phyloP scores from a whole-genome alignment of 2,888 invertebrate species.

The Homarus gammarus region DNA sequence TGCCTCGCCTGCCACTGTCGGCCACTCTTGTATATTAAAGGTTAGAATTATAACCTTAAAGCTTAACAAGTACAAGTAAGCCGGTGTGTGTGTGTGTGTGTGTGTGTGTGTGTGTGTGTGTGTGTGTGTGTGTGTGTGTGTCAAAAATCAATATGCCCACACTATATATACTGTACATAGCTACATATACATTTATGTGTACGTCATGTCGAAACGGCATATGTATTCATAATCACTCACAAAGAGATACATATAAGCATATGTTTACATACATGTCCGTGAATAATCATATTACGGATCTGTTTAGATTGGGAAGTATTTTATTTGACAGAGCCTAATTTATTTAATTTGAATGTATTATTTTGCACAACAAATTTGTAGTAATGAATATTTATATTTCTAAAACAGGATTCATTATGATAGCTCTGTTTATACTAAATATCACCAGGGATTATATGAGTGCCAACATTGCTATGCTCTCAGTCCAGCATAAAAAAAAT shows the following conservation, averaged over 20 bases:
- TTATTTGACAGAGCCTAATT: background rate
- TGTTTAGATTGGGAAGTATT: background rate
- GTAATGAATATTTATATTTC: background rate
- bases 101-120: background rate
- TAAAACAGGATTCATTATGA: constrained; percentile 1
- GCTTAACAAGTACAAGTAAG: no score
- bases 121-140: background rate
- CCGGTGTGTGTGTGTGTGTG: no score
- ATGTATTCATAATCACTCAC: no score
- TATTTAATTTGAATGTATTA: background rate
- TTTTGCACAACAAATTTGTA: background rate
- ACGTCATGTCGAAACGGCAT: no score
- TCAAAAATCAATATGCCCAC: constrained; percentile 1
- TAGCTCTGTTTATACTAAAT: no score
- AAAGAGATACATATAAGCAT: constrained; percentile 6
- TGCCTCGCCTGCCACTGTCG: no score
- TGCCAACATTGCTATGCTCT: no score
- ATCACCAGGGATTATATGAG: no score
- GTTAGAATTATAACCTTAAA: no score
- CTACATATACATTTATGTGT: constrained; percentile 26
- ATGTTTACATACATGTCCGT: background rate
- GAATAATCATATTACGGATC: background rate
- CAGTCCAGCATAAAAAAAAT: no score
- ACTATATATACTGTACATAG: background rate
- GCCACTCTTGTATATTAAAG: no score